Base-by-base conservation (phyloP, 1,140 invertebrate species). In the Bicyclus anynana region DNA sequence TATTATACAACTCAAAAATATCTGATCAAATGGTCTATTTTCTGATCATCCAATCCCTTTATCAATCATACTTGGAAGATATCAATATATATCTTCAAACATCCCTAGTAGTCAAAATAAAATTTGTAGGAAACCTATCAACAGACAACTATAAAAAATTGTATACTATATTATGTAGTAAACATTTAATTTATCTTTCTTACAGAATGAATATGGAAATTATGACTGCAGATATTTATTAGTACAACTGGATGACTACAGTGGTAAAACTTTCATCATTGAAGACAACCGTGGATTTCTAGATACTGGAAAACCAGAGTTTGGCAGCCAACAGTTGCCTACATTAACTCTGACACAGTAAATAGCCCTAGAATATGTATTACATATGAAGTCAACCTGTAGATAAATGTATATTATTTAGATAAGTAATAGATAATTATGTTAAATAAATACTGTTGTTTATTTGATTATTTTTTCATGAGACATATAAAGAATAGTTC, bases 201-300 rank as follows among this genome's bases (percentile, higher is more conserved):
- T 93, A 40, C 83, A 97, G 94, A 92, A 94, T 89, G 90, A 93
- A 26, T 90, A 90, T 65, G 94, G 94, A 4, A 92, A 94, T 40
- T 96, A 93, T 77, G 91, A 94, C 59, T 97, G 95, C 73, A 90
- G 93, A 61, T 97, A 97, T 83, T 74, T 98, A 23, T 93, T 96
- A 73, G 93, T 97, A 1, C 92, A 97, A 87, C 81, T 97, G 6
- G 94, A 97, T 82, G 93, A 95, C 71, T 93, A 94, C 77, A 91
- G 93, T 44, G 89, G 90, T 40, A 91, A 91, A 65, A 92, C 92
- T 14, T 94, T 97, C 55, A 91, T 94, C 27, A 77, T 95, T 59
- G 93, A 95, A 90, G 94, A 95, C 66, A 95, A 95, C 69, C 90
- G 93, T 66, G 89, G 87, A 33, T 73, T 77, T 37, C 57, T 87